Base-by-base conservation (phyloP, 2,113 vertebrate genomes). In the Centropus unirufus region DNA sequence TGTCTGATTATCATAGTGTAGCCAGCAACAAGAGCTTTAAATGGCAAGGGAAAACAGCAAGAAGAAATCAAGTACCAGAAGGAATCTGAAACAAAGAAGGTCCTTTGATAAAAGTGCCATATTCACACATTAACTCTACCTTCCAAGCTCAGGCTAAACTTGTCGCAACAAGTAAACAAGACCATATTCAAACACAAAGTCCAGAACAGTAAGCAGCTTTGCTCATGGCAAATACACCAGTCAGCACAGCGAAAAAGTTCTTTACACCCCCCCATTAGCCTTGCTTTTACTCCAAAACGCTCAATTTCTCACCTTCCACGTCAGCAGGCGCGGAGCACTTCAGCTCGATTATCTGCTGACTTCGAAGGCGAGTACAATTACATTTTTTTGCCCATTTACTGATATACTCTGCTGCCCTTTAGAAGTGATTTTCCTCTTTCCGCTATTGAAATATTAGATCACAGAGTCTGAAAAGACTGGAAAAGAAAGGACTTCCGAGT, bases 101-200 rank as follows among this genome's bases (percentile, higher is more conserved):
- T 11, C 13, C 40, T 64, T 61, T 55, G 34, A 47, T 42, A 36
- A 80, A 70, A 66, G 11, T 12, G 8, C 6, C 24, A 19, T 13
- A 39, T 51, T 64, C 47, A 59, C 42, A 63, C 8, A 3, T 44
- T 24, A 66, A 44, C 12, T n/a, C 18, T 40, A 5, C 12, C 42
- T 16, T 13, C 23, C 64, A 61, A 70, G 69, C 47, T 77, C 49
- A 70, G 32, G n/a, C 27, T 75, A 63, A 74, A 69, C 2, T 8
- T 5, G 8, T 1, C 0, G 0, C 39, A 59, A 19, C 21, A 17
- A 18, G 36, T 27, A 36, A 44, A 21, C 12, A 9, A 29, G 40
- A 58, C 5, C 27, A 6, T 40, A 17, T 46, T 46, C 59, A 51
- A 69, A n/a, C 47, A 49, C 7, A 24, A 54, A 69, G 24, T 7